Conservation (phyloP, 2,113 vertebrate genomes). For the Eolophus roseicapilla region DNA sequence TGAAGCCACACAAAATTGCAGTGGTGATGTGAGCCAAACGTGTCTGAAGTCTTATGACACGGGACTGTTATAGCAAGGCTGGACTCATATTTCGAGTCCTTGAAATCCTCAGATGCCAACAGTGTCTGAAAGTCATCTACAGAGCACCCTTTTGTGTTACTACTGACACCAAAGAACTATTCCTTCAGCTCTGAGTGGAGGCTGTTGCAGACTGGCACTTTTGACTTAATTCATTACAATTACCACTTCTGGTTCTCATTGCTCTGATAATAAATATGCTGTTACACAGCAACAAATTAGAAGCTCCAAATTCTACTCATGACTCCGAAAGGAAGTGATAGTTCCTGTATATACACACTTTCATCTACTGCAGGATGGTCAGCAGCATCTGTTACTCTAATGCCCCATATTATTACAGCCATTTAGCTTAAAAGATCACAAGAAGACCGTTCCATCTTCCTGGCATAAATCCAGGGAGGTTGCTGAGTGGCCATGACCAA, state of each 20-base stretch:
- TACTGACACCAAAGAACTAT: not conserved
- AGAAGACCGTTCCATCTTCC: not conserved
- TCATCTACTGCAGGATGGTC: constrained; percentile 35
- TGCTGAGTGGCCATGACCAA: not conserved
- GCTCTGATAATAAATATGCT: not conserved
- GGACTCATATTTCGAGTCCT: not conserved
- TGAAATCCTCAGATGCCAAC: not conserved
- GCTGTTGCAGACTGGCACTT: not conserved
- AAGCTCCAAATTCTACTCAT: not conserved
- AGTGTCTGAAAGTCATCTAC: not conserved
- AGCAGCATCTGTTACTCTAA: constrained; percentile 45
- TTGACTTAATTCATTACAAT: not conserved
- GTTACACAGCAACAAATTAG: constrained; percentile 34
- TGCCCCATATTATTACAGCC: constrained; percentile 7
- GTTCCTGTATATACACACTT: constrained; percentile 21
- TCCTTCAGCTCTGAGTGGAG: not conserved
- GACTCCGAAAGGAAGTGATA: constrained; percentile 27
- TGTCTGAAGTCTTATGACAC: not conserved
- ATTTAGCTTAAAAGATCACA: constrained; percentile 50
- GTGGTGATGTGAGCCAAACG: rapidly evolving
- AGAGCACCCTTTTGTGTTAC: not conserved
- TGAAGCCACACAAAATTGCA: not conserved
- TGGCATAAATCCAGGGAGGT: constrained; percentile 21
- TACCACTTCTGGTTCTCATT: not conserved
- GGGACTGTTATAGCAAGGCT: not conserved